Evolutionary conservation across 1,140 invertebrate species (phyloP), one percentile per base, ranked within the genome.

Genomic region (Drosophila carrolli): DNA sequence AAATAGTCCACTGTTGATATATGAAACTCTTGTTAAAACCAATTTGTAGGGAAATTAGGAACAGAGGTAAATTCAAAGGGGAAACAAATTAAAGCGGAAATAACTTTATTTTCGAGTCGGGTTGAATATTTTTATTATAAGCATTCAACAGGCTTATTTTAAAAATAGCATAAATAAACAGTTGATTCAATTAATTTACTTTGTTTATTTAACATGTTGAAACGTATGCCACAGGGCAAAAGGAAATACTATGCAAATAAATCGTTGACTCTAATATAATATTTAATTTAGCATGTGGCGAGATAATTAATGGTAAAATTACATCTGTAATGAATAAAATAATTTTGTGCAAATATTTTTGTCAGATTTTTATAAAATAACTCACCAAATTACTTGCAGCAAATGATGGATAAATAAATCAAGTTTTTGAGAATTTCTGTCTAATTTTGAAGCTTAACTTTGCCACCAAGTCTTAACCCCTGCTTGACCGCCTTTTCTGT

Each of bases 41-140:
- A 65, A 62, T 65, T 62, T 65, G 41, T 62, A 65, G 58, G 54
- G 6, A 43, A 66, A 66, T 63, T 38, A 63, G 44, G 0, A 32
- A 61, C 2, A 32, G 13, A 5, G 13, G 11, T 10, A n/a, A 59
- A 29, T 14, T 29, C 0, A 11, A 8, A 27, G 14, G 16, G 9
- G 3, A 13, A 23, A 48, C 35, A 35, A 66, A 66, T 32, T 51
- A 2, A 9, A 38, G 29, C 10, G 0, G 5, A 55, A 46, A 55
- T 55, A 13, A n/a, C n/a, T 53, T 53, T 11, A 16, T 62, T 57
- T 41, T 6, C 2, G 0, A 16, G n/a, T 10, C 8, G 2, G 14
- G 1, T 9, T 16, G 6, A 23, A 13, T 2, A 1, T 2, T 7
- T 41, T 41, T 41, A 23, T 23, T 2, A 23, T 23, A 23, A 23